These are phyloP conservation scores for Talpa occidentalis DNA, from an alignment of 2,113 vertebrate species.

Conservation along the genomic window DNA sequence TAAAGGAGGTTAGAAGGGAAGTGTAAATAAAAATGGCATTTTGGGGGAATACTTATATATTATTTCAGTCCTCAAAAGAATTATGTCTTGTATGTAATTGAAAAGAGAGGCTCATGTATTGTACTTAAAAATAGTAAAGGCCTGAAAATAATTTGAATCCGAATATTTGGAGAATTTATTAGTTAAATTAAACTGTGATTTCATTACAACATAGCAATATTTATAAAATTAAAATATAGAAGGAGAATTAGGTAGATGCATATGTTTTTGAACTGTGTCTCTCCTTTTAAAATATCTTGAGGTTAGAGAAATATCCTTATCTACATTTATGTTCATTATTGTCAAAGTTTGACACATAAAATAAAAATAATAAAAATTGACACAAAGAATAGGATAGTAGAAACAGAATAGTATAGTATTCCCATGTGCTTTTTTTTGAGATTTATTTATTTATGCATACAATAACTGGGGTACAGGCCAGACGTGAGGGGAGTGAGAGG, in stretches of 20 bases:
- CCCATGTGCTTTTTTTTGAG: not conserved
- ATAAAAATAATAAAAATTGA: not conserved
- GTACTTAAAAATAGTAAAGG: not conserved
- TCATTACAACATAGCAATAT: not conserved
- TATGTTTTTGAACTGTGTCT: not conserved
- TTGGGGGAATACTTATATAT: not conserved
- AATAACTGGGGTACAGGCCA: too few species aligned
- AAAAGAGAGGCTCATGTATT: not conserved
- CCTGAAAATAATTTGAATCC: not conserved
- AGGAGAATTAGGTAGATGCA: not conserved
- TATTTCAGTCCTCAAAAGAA: not conserved
- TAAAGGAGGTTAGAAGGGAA: not conserved
- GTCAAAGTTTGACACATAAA: not conserved
- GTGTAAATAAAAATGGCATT: not conserved
- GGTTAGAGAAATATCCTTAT: not conserved
- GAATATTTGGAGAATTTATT: not conserved
- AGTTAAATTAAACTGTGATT: not conserved
- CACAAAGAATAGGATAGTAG: not conserved
- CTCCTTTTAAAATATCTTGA: not conserved
- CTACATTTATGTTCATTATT: not conserved
- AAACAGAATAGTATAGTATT: not conserved
- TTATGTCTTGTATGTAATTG: not conserved
- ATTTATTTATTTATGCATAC: too few species aligned
- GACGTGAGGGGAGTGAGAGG: too few species aligned
- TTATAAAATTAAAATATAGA: not conserved